A percentile compares a stretch with the other conserved stretches of the same genome.
These are phyloP conservation scores for Patella depressa DNA, from an alignment of 2,888 invertebrate genomes.

Conservation along the genomic window DNA sequence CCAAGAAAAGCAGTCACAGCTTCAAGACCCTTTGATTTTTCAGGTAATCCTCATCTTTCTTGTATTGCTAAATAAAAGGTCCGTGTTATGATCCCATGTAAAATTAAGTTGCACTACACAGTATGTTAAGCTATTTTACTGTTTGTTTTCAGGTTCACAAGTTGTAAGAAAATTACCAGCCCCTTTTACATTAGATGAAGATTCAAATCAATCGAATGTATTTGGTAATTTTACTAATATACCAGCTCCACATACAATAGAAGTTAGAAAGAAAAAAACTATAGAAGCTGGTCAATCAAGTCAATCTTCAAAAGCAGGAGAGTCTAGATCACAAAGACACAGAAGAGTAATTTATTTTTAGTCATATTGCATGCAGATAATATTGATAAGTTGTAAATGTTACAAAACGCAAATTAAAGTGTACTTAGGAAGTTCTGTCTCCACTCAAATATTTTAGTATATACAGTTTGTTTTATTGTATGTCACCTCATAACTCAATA, in stretches of 20 bases:
- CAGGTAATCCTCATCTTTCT: too few relatives aligned
- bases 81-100: too few relatives aligned
- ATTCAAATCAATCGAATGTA: not conserved
- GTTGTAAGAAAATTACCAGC: not conserved
- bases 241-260: not conserved
- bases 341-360: conserved; percentile 44
- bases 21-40: not conserved
- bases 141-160: not conserved
- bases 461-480: too few relatives aligned
- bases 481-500: too few relatives aligned
- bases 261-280: conserved; percentile 1
- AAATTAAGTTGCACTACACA: too few relatives aligned
- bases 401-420: too few relatives aligned
- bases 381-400: too few relatives aligned
- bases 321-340: conserved; percentile 56
- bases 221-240: not conserved
- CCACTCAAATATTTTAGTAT: too few relatives aligned
- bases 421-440: too few relatives aligned
- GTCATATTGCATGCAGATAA: too few relatives aligned
- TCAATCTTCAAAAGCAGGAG: not conserved
- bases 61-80: too few relatives aligned
- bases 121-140: not conserved
- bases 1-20: not conserved
- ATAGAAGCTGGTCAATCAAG: not conserved
- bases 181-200: not conserved